Conservation (phyloP, 2,797 vertebrate genomes). For the Thamnophis elegans region DNA sequence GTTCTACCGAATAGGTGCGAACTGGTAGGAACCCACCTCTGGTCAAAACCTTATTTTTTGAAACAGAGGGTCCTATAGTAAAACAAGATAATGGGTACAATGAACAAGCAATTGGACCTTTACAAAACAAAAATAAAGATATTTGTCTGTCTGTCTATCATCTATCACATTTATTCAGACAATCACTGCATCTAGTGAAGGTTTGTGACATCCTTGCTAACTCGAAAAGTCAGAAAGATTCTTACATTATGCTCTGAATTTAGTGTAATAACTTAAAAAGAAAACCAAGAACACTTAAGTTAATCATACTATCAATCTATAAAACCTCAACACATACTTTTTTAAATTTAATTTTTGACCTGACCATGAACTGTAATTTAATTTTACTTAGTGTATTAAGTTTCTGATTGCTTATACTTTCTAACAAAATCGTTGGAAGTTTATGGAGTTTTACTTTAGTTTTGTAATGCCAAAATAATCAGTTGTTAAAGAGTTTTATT, state of each 20-base stretch:
- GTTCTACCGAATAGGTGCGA: no score
- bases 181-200: constrained; percentile 55
- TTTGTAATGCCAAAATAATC: not conserved
- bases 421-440: not conserved
- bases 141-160: not conserved
- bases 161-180: not conserved
- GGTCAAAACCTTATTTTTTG: not conserved
- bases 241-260: constrained; percentile 21
- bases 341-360: not conserved
- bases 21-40: no score
- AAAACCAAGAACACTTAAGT: not conserved
- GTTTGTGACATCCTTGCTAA: constrained; percentile 66
- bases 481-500: not conserved
- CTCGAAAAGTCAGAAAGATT: constrained; percentile 69
- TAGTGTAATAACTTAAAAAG: not conserved
- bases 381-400: not conserved
- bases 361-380: not conserved
- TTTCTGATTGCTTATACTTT: not conserved
- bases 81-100: not conserved
- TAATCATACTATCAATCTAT: not conserved
- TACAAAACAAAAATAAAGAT: not conserved
- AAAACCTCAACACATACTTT: not conserved
- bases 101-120: not conserved
- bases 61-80: not conserved
- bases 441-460: not conserved